Percentiles rank a stretch among this genome's conserved stretches.
Evolutionary conservation across 2,797 vertebrate genomes (phyloP).

Genomic region (Gymnodraco acuticeps): DNA sequence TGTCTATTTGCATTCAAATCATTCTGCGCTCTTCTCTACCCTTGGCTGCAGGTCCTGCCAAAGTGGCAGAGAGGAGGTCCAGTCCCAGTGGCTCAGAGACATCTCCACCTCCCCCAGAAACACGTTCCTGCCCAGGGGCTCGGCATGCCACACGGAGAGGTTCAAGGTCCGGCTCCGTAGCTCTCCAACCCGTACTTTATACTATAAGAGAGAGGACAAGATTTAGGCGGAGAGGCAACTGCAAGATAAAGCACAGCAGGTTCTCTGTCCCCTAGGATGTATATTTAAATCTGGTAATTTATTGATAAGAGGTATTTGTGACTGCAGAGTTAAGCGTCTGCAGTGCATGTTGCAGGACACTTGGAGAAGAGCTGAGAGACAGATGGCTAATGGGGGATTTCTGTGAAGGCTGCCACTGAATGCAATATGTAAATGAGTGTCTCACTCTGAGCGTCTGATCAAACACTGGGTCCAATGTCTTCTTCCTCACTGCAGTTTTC

Average conservation of each 20-base stretch:
- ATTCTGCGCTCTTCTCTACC: constrained; percentile 76
- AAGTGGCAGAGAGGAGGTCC: constrained; percentile 84
- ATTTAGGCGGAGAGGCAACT: not conserved
- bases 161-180: constrained; percentile 90
- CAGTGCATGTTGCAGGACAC: constrained; percentile 13
- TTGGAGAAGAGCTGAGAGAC: constrained; percentile 1
- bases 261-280: not conserved
- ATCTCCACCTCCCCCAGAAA: constrained; percentile 96
- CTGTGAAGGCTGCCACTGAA: constrained; percentile 12
- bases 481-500: constrained; percentile 93
- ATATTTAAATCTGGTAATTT: not conserved
- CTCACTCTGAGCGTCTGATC: constrained; percentile 94
- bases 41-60: constrained; percentile 92
- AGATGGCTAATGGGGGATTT: constrained; percentile 10
- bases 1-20: not conserved
- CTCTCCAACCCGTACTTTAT: constrained; percentile 89
- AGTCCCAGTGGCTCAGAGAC: constrained; percentile 89
- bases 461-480: constrained; percentile 92
- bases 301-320: not conserved
- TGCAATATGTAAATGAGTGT: constrained; percentile 34
- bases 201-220: constrained; percentile 77
- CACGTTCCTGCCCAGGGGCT: constrained; percentile 90
- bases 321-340: constrained; percentile 4
- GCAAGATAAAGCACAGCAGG: not conserved
- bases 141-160: constrained; percentile 95